Conservation (phyloP, 2,888 invertebrate genomes). For the Dicyrtoma fusca region DNA sequence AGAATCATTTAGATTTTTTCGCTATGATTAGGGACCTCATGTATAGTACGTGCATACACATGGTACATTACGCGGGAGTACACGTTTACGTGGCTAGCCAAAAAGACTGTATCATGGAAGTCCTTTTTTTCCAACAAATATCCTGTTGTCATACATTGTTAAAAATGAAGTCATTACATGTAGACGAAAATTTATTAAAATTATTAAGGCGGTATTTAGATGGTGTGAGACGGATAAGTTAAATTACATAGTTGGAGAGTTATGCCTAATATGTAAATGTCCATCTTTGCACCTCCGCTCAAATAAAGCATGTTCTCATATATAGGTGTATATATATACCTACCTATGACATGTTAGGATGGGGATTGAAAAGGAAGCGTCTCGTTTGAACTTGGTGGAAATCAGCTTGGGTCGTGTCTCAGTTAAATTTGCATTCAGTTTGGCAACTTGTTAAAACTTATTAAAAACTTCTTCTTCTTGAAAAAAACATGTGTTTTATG, state of each 20-base stretch:
- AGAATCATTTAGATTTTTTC: neutral
- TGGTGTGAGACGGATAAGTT: constrained; percentile 36
- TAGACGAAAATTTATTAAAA: neutral
- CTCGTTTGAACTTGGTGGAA: neutral
- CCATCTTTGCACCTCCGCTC: neutral
- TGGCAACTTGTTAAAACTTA: constrained; percentile 30
- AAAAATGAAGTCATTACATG: constrained; percentile 17
- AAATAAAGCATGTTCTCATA: neutral
- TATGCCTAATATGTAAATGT: constrained; percentile 16
- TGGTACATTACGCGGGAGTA: too few relatives aligned
- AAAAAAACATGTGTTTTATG: constrained; percentile 11
- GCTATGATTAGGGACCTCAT: neutral
- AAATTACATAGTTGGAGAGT: constrained; percentile 15
- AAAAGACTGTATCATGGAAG: too few relatives aligned
- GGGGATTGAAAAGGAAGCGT: too few relatives aligned
- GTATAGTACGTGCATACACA: too few relatives aligned
- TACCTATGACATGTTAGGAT: neutral
- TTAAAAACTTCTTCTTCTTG: constrained; percentile 24
- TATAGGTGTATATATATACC: too few relatives aligned
- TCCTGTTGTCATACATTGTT: neutral
- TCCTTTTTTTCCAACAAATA: neutral
- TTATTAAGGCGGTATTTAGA: constrained; percentile 15
- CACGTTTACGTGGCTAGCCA: too few relatives aligned
- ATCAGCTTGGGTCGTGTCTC: constrained; percentile 21
- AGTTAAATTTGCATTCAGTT: constrained; percentile 31